These are phyloP conservation scores for Nothoprocta pentlandii DNA, from an alignment of 2,113 vertebrate species.

Conservation along the genomic window DNA sequence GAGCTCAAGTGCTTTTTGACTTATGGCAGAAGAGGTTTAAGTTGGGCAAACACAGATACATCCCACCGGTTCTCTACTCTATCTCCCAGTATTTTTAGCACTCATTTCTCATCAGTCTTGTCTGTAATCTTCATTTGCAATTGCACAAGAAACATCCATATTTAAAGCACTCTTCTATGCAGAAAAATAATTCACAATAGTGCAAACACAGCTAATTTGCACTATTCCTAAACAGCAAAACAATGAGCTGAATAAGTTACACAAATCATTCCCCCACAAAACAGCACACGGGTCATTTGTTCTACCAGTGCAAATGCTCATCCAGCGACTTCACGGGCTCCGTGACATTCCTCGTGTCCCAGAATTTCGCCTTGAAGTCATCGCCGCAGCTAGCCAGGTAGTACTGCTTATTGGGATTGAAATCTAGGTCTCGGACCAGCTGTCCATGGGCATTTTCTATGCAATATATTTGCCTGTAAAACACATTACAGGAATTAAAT, in stretches of 20 bases:
- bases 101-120: neutral
- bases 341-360: constrained; percentile 91
- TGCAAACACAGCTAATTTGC: constrained; percentile 18
- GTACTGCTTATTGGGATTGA: constrained; percentile 99
- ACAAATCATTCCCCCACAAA: constrained; percentile 13
- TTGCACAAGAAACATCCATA: neutral
- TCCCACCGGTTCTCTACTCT: neutral
- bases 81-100: neutral
- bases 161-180: constrained; percentile 17
- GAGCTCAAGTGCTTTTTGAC: neutral
- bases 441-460: constrained; percentile 98
- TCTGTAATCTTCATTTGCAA: constrained; percentile 7
- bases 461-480: constrained; percentile 94
- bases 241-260: constrained; percentile 52
- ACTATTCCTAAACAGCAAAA: constrained; percentile 39
- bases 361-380: constrained; percentile 99
- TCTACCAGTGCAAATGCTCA: constrained; percentile 98
- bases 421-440: constrained; percentile 97
- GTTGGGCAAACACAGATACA: neutral
- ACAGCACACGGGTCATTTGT: constrained; percentile 8
- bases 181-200: constrained; percentile 44
- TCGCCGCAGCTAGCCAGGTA: constrained; percentile 97
- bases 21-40: neutral
- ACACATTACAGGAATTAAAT: constrained; percentile 23
- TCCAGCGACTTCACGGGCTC: constrained; percentile 94